Evolutionary conservation across 2,113 vertebrate genomes (phyloP).

Genomic region (Butastur rufipennis): DNA sequence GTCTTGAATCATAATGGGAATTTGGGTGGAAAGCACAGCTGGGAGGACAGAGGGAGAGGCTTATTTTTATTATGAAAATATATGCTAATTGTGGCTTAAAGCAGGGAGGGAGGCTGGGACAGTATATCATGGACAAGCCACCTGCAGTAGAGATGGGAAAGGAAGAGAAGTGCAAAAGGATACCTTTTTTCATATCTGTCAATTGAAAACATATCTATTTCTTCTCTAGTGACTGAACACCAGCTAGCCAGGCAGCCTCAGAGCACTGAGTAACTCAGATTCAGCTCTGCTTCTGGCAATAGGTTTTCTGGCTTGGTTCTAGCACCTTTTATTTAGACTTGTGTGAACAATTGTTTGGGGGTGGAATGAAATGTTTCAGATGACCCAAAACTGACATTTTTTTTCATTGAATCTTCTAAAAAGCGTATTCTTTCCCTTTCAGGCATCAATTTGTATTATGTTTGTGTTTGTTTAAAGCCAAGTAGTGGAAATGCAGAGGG

Average conservation of each 20-base stretch:
- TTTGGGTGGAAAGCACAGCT: slow-evolving; percentile 71
- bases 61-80: slow-evolving; percentile 67
- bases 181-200: not conserved
- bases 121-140: not conserved
- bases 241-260: not conserved
- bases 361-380: not conserved
- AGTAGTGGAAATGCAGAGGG: not conserved
- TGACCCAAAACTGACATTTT: not conserved
- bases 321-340: slow-evolving; percentile 11
- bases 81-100: slow-evolving; percentile 61
- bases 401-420: slow-evolving; percentile 10
- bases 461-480: slow-evolving; percentile 13
- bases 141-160: not conserved
- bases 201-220: not conserved
- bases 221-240: not conserved
- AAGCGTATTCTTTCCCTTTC: not conserved
- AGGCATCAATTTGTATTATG: not conserved
- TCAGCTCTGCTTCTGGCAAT: not conserved
- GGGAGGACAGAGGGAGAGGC: slow-evolving; percentile 56
- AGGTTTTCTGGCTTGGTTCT: not conserved
- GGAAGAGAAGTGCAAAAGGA: not conserved
- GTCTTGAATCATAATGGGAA: slow-evolving; percentile 66
- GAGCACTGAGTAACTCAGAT: not conserved
- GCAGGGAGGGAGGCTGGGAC: not conserved
- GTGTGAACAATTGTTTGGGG: not conserved